These are phyloP conservation scores for Actinia equina DNA, from an alignment of 64 coral and sea anemone genomes.

Conservation along the genomic window DNA sequence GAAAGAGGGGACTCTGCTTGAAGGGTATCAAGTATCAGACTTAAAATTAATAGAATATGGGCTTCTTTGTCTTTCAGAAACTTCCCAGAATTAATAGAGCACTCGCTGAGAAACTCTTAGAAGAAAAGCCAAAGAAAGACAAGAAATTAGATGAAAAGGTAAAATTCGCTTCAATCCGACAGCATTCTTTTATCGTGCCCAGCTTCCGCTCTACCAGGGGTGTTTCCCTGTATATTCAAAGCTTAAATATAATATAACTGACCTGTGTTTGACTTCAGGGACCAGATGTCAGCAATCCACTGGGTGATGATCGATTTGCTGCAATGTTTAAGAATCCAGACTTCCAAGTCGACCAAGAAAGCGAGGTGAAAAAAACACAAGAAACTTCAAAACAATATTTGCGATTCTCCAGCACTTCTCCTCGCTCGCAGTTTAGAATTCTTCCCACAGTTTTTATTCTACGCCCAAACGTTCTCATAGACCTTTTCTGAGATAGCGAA, in stretches of 20 bases:
- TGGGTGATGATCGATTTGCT: slow-evolving; percentile 92
- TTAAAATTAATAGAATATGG: too few relatives aligned
- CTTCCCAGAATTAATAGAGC: slow-evolving; percentile 66
- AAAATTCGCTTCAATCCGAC: too few relatives aligned
- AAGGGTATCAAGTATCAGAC: too few relatives aligned
- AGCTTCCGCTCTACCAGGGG: neutral
- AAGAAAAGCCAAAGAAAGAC: slow-evolving; percentile 43
- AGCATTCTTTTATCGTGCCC: neutral
- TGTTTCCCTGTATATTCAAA: neutral
- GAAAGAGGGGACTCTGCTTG: too few relatives aligned
- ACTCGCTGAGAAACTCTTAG: slow-evolving; percentile 83
- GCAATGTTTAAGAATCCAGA: slow-evolving; percentile 96
- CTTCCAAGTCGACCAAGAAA: slow-evolving; percentile 92
- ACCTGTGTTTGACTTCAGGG: slow-evolving; percentile 29
- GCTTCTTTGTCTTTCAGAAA: slow-evolving; percentile 46
- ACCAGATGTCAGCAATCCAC: slow-evolving; percentile 66
- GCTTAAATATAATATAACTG: neutral
- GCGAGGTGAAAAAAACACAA: slow-evolving; percentile 54
- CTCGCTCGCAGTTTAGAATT: too few relatives aligned
- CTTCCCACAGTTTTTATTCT: too few relatives aligned
- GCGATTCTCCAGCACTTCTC: too few relatives aligned
- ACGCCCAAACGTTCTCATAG: too few relatives aligned
- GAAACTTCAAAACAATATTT: too few relatives aligned
- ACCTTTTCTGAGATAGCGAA: too few relatives aligned
- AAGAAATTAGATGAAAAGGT: slow-evolving; percentile 2